Conservation (phyloP, 2,113 vertebrate genomes). For the Deroptyus accipitrinus region DNA sequence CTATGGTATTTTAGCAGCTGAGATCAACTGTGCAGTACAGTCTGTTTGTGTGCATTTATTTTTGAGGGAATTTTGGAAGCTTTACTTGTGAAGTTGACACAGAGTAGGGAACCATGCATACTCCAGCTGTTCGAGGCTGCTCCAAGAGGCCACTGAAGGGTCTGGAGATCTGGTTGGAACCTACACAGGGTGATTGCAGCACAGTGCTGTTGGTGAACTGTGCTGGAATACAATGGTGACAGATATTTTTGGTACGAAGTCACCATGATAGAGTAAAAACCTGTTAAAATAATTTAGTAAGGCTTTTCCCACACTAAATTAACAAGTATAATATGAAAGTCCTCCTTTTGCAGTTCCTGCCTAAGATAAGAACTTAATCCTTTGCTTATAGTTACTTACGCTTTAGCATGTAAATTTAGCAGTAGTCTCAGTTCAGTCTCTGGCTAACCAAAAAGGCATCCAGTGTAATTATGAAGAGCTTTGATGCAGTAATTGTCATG, state of each 20-base stretch:
- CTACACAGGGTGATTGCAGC: background rate
- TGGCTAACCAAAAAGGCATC: background rate
- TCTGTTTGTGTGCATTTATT: background rate
- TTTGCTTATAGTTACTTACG: background rate
- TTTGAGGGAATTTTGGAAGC: background rate
- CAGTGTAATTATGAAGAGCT: background rate
- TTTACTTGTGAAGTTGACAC: background rate
- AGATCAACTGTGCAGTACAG: background rate
- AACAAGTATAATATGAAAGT: background rate
- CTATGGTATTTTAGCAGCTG: background rate
- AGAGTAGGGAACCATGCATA: accelerated
- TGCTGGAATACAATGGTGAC: background rate
- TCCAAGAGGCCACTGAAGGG: background rate
- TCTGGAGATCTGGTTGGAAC: background rate
- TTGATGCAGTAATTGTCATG: background rate
- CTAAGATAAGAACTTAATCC: background rate
- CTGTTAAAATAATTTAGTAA: background rate
- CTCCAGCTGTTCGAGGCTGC: background rate
- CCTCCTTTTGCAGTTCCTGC: background rate
- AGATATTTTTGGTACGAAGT: background rate
- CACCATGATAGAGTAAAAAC: background rate
- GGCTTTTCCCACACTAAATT: background rate
- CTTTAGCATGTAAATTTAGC: background rate
- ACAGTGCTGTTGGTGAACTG: accelerated
- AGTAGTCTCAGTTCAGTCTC: background rate